These are phyloP conservation scores for Neodiprion virginianus DNA, from an alignment of 1,140 invertebrate species.

Conservation along the genomic window DNA sequence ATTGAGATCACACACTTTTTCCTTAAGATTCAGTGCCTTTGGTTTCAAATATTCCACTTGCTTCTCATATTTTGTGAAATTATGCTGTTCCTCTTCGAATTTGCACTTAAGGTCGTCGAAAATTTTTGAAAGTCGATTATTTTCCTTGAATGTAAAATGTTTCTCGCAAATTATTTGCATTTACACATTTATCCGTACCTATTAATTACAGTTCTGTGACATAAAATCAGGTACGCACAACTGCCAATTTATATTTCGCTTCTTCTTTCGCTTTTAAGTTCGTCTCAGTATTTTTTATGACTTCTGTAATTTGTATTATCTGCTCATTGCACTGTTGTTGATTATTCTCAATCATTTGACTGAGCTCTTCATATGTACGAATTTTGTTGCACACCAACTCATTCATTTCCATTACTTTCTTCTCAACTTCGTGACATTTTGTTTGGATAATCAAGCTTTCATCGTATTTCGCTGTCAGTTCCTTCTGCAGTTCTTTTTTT, in stretches of 20 bases:
- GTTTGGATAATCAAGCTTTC: no score
- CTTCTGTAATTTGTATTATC: no score
- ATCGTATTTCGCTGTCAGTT: no score
- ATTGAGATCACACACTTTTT: background rate
- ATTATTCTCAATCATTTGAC: no score
- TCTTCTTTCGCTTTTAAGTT: background rate
- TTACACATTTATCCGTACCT: no score
- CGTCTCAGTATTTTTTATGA: background rate
- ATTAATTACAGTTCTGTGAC: no score
- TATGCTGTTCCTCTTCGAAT: background rate
- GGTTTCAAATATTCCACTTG: background rate
- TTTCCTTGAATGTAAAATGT: background rate
- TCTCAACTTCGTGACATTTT: no score
- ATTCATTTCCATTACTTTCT: no score
- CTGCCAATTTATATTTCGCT: background rate
- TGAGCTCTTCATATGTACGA: no score
- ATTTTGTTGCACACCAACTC: no score
- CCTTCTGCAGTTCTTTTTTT: no score
- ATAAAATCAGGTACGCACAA: background rate
- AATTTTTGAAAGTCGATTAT: background rate
- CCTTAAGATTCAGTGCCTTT: background rate
- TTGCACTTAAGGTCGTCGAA: background rate
- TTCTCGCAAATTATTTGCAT: background rate
- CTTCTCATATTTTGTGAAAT: background rate
- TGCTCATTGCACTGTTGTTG: no score